Conservation (phyloP, 1,140 invertebrate genomes). For the Calephelis nemesis region DNA sequence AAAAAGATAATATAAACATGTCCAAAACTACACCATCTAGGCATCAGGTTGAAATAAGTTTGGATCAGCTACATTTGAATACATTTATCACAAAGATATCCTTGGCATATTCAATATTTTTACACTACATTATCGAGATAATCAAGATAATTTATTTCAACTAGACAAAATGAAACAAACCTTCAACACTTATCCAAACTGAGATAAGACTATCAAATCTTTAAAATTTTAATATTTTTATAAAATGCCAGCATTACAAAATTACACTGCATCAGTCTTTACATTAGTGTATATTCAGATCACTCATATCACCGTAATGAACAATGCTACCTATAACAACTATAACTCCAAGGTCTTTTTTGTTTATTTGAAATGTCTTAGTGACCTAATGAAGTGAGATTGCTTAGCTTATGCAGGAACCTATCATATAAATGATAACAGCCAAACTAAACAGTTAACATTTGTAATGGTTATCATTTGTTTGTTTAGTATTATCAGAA, state of each 20-base stretch:
- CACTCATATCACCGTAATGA: slow-evolving; percentile 22
- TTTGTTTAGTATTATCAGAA: slow-evolving; percentile 13
- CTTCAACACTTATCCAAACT: neutral
- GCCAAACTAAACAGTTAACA: slow-evolving; percentile 16
- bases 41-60: no score
- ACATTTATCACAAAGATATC: no score
- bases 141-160: slow-evolving; percentile 18
- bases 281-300: slow-evolving; percentile 44
- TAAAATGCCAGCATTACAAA: slow-evolving; percentile 54
- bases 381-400: slow-evolving; percentile 25
- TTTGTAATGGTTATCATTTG: slow-evolving; percentile 9
- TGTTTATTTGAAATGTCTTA: slow-evolving; percentile 12
- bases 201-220: slow-evolving; percentile 15
- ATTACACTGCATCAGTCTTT: slow-evolving; percentile 69
- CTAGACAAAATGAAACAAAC: slow-evolving; percentile 19
- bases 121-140: neutral
- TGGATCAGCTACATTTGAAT: no score
- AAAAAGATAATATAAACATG: no score
- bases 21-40: no score
- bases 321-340: neutral
- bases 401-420: slow-evolving; percentile 20
- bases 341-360: neutral
- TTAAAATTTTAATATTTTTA: slow-evolving; percentile 17
- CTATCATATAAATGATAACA: slow-evolving; percentile 13
- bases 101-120: no score